Evolutionary conservation across 2,797 vertebrate genomes (phyloP).

Genomic region (Rousettus madagascariensis): DNA sequence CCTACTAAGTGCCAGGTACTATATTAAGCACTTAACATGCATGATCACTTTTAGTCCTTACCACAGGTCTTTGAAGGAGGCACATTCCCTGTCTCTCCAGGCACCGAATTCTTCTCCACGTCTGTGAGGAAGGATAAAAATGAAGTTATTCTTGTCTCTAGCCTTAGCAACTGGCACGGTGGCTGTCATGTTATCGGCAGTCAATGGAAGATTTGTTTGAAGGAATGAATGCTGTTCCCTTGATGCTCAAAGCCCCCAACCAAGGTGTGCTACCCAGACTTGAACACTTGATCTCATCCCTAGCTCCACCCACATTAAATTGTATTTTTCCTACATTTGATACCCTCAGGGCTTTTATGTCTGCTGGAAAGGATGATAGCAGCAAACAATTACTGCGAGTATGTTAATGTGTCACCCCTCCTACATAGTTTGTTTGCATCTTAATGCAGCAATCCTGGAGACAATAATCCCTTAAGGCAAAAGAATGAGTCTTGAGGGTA

Average conservation of each 20-base stretch:
- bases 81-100: not conserved
- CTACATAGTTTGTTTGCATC: slow-evolving; percentile 73
- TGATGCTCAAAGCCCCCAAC: not conserved
- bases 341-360: slow-evolving; percentile 37
- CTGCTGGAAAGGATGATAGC: slow-evolving; percentile 57
- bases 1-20: not conserved
- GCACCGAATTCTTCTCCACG: not conserved
- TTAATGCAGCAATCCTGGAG: slow-evolving; percentile 70
- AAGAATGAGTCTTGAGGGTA: slow-evolving; percentile 50
- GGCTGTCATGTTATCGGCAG: not conserved
- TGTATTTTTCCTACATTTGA: slow-evolving; percentile 17
- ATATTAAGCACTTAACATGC: not conserved
- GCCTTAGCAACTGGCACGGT: not conserved
- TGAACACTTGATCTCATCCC: not conserved
- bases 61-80: not conserved
- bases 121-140: not conserved
- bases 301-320: slow-evolving; percentile 11
- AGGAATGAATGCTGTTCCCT: not conserved
- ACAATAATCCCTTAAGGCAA: slow-evolving; percentile 55
- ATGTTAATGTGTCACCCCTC: slow-evolving; percentile 65
- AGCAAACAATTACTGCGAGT: slow-evolving; percentile 60
- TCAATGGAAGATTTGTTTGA: not conserved
- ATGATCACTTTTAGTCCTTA: not conserved
- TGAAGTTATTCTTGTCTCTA: not conserved
- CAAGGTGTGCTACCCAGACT: not conserved